A percentile compares a stretch with the other conserved stretches of the same genome.
Evolutionary conservation across 2,797 vertebrate species (phyloP).

Genomic region (Sus cebifrons): DNA sequence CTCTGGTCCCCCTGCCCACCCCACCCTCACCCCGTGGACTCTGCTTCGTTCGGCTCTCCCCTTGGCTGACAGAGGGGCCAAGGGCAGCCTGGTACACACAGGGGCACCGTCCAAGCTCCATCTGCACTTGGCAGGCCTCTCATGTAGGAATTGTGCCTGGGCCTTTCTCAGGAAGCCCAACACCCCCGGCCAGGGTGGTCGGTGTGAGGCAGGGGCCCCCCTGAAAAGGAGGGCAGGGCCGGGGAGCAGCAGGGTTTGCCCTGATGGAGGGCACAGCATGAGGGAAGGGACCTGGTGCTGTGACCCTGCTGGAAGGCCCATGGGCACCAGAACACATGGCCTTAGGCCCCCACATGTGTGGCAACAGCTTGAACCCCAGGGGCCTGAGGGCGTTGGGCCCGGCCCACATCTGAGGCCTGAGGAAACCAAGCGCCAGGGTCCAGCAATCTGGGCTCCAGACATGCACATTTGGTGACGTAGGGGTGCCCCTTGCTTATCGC

Average conservation of each 20-base stretch:
- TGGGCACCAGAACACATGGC: accelerated
- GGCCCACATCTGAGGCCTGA: background rate
- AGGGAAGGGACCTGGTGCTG: background rate
- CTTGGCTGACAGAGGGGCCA: too few species aligned
- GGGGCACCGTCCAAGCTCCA: background rate
- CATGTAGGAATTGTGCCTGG: accelerated
- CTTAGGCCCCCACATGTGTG: accelerated
- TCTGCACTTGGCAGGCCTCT: background rate
- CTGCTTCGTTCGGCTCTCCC: background rate
- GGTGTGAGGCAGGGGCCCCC: background rate
- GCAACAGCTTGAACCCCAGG: background rate
- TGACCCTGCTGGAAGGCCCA: background rate
- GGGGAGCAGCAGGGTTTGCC: background rate
- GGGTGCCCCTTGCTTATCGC: background rate
- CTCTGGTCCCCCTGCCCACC: background rate
- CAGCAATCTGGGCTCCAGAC: too few species aligned
- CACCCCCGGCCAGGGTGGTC: background rate
- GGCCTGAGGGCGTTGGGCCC: background rate
- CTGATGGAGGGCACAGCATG: background rate
- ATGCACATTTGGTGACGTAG: too few species aligned
- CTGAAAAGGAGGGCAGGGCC: background rate
- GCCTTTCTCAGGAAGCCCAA: background rate
- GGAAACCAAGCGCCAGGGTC: background rate
- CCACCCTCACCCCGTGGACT: too few species aligned
- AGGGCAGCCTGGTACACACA: accelerated